Conservation (phyloP, 2,113 vertebrate species). For the Trogon melanurus region DNA sequence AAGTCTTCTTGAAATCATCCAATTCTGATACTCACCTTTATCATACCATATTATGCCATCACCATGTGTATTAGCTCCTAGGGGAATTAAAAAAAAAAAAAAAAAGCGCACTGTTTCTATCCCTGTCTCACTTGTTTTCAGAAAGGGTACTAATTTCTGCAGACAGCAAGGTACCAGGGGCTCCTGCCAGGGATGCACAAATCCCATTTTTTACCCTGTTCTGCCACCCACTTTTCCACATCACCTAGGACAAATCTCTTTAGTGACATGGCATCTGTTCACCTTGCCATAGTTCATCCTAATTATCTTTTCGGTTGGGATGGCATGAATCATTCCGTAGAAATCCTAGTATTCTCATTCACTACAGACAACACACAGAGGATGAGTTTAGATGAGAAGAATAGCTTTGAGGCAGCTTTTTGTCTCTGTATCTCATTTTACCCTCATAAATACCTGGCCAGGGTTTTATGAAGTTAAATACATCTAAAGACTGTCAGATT, state of each 20-base stretch:
- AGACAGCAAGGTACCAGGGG: neutral
- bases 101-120: neutral
- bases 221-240: neutral
- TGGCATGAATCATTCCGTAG: constrained; percentile 4
- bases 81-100: neutral
- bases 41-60: too few species aligned
- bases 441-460: neutral
- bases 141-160: neutral
- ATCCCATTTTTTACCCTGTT: neutral
- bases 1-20: neutral
- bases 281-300: neutral
- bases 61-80: neutral
- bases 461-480: neutral
- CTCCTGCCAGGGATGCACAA: neutral
- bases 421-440: neutral
- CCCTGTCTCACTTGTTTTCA: neutral
- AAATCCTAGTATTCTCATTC: neutral
- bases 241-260: neutral
- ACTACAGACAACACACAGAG: neutral
- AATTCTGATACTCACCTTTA: neutral
- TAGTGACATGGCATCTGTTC: neutral
- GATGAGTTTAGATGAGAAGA: neutral
- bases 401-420: neutral
- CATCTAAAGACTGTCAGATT: neutral
- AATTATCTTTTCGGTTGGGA: constrained; percentile 7